These are phyloP conservation scores for Copidosoma floridanum DNA, from an alignment of 1,140 invertebrate genomes.

Conservation along the genomic window DNA sequence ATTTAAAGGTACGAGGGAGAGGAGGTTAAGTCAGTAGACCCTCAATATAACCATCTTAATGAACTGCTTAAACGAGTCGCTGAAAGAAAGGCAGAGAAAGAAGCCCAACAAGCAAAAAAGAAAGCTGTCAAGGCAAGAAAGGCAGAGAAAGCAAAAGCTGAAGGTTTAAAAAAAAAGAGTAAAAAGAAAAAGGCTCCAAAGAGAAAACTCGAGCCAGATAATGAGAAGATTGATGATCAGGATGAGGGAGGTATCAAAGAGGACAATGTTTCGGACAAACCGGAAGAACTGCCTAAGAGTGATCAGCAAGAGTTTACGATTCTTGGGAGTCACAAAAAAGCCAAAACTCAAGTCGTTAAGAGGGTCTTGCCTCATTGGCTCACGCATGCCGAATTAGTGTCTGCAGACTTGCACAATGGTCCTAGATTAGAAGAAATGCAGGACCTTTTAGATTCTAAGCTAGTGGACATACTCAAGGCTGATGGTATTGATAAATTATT, in stretches of 20 bases:
- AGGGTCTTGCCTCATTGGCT: constrained; percentile 85
- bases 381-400: constrained; percentile 74
- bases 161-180: constrained; percentile 24
- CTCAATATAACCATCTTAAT: constrained; percentile 60
- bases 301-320: constrained; percentile 40
- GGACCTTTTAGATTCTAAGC: constrained; percentile 60
- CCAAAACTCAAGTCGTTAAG: constrained; percentile 56
- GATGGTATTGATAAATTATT: constrained; percentile 82
- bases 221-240: background rate
- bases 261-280: background rate
- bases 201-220: background rate
- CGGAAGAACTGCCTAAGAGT: background rate
- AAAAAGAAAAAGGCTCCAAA: constrained; percentile 19
- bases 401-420: constrained; percentile 66
- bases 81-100: constrained; percentile 54
- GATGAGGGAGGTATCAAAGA: constrained; percentile 2
- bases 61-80: constrained; percentile 61
- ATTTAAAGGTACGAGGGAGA: constrained; percentile 53
- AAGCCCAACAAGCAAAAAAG: too few species aligned
- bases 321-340: constrained; percentile 40
- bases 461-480: constrained; percentile 66
- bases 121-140: constrained; percentile 10
- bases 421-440: constrained; percentile 62
- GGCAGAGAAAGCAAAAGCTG: constrained; percentile 16
- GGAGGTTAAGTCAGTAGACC: constrained; percentile 46